These are phyloP conservation scores for Orthochromis malagaraziensis DNA, from an alignment of 2,113 vertebrate species.

Conservation along the genomic window DNA sequence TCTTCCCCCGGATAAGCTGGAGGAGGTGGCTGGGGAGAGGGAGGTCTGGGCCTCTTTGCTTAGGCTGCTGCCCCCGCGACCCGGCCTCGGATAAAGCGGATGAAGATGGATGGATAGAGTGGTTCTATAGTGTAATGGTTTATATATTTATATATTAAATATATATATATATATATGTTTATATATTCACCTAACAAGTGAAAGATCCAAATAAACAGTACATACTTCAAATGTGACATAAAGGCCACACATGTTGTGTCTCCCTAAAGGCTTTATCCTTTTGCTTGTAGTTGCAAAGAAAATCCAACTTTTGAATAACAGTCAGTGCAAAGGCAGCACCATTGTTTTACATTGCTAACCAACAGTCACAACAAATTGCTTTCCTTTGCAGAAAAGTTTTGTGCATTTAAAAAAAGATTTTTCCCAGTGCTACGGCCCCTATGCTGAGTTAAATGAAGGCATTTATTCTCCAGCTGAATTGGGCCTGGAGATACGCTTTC, in stretches of 20 bases:
- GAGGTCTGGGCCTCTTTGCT: too few relatives aligned
- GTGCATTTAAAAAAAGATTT: conserved; percentile 66
- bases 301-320: not conserved
- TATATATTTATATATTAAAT: not conserved
- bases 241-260: not conserved
- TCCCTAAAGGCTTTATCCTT: not conserved
- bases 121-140: not conserved
- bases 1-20: too few relatives aligned
- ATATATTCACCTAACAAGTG: not conserved
- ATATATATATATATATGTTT: too few relatives aligned
- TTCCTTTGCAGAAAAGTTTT: conserved; percentile 39
- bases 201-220: not conserved
- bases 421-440: conserved; percentile 36
- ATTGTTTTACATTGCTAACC: conserved; percentile 5
- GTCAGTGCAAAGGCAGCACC: not conserved
- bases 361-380: conserved; percentile 43
- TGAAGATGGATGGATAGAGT: not conserved
- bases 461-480: conserved; percentile 61
- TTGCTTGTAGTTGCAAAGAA: not conserved
- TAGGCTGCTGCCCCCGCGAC: too few relatives aligned
- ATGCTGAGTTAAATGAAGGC: conserved; percentile 68
- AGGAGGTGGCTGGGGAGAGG: too few relatives aligned
- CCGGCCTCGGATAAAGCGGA: too few relatives aligned
- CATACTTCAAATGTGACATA: conserved; percentile 1
- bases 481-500: conserved; percentile 65